Evolutionary conservation across 1,140 invertebrate genomes (phyloP), one percentile per base, ranked within the genome.

Genomic region (Meloidogyne hapla): DNA sequence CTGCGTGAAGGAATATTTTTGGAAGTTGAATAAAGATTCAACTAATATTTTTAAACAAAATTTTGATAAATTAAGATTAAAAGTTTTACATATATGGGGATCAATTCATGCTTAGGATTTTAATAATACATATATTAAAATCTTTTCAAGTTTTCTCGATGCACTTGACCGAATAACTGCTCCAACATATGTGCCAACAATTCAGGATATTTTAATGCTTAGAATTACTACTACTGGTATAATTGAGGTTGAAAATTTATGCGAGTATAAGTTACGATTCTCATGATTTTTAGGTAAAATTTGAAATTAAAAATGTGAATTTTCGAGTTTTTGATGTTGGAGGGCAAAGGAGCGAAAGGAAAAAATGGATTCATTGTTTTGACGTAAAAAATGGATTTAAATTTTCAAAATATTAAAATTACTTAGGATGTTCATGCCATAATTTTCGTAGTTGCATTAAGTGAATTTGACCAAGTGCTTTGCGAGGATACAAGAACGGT

Each of bases 321-420:
- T 73, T 73, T 64, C 71, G 84, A 71, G 78, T 86, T 42, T 87
- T 87, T 77, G 85, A 86, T 69, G 84, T 86, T 28, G 85, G 85
- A 67, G 85, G 85, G 21, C 86, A 86, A 68, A 76, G 94, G 85
- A 98, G 95, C 67, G 97, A 99, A 89, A 91, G 97, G 87, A 99
- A 99, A 91, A 99, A 99, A 90, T 99, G 94, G 77, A 96, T 96
- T 84, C 94, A 96, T 88, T 96, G 94, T 89, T 96, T 96, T 87
- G 94, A 73, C 56, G 71, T 73, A 25, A 38, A 64, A 33, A n/a
- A 15, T 23, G n/a, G 9, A 23, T 26, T 42, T 26, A 33, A 73
- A n/a, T 4, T 5, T 15, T 23, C 28, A n/a, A n/a, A 42, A 71
- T 15, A n/a, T 42, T 33, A 78, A 28, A 18, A 61, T 15, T 13